Percentiles rank a stretch among this genome's conserved stretches.
Conservation (phyloP, 2,797 vertebrate genomes). For the Premnoplex brunnescens region DNA sequence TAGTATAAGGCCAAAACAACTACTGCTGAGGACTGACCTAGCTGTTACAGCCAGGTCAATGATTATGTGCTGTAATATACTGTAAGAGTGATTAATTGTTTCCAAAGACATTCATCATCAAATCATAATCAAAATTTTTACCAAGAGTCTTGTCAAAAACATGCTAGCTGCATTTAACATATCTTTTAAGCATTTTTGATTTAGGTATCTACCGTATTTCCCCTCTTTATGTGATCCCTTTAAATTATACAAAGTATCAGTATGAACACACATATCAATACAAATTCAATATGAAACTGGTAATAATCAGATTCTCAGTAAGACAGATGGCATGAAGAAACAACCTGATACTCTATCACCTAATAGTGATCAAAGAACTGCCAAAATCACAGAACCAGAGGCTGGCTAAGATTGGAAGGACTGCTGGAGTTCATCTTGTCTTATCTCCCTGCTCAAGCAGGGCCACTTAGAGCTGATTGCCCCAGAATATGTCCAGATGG, state of each 20-base stretch:
- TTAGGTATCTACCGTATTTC: background rate
- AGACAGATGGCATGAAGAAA: background rate
- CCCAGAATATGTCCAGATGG: background rate
- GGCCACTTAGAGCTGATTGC: background rate
- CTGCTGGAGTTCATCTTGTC: background rate
- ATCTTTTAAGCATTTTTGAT: background rate
- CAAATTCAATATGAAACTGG: background rate
- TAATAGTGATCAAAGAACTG: background rate
- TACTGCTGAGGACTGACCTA: fast-evolving
- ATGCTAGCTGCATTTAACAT: background rate
- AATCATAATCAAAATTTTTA: background rate
- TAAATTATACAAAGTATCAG: background rate
- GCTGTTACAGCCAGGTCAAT: background rate
- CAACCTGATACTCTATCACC: background rate
- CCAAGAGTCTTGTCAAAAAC: background rate
- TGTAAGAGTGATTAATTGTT: background rate
- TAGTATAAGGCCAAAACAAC: fast-evolving
- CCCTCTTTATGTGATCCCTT: background rate
- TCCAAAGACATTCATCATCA: background rate
- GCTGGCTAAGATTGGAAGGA: background rate
- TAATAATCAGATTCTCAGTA: background rate
- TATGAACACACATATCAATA: background rate
- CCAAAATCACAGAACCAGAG: background rate
- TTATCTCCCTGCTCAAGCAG: background rate
- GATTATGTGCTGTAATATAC: background rate